Base-by-base conservation (phyloP, 2,888 invertebrate genomes). In the Palloptera scutellata region DNA sequence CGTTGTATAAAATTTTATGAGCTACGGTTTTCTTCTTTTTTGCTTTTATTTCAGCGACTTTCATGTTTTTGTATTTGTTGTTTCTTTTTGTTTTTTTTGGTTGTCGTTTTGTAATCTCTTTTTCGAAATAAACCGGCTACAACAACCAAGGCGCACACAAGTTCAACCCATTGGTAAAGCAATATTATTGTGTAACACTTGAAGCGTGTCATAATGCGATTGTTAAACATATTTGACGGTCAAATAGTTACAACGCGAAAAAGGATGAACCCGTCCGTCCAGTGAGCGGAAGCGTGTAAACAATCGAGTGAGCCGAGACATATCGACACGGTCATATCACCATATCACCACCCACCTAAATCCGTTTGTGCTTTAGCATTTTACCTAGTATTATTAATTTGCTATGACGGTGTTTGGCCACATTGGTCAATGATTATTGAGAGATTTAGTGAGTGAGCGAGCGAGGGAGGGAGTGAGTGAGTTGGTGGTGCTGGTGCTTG, bases 181-280 rank as follows among this genome's bases (percentile, higher is more conserved):
- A 13, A 15, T 48, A 48, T n/a, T 48, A 48, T 48, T 48, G 48
- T n/a, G 51, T 41, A 54, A 48, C 70, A 64, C 64, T 69, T 73
- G 74, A 74, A 71, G 68, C 73, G 70, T 71, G 66, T 59, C 43
- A 65, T 77, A 77, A 79, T 78, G 70, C 71, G 77, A 76, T 78
- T 75, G 76, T 74, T 74, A 76, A 78, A 78, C 78, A 79, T 79
- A 78, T 78, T 79, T 78, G 77, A 79, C 76, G 79, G 76, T 79
- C 75, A 75, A 76, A 74, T 78, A 70, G 72, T 64, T 77, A 73
- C 73, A 71, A 79, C 76, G 74, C 75, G 74, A 78, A 78, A 78
- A 73, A 73, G 79, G 79, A 67, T 69, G 76, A 71, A 69, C 73
- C 58, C 20, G 61, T 63, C 58, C 20, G 61, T 63, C 13, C 10